These are phyloP conservation scores for Ormyrus pomaceus DNA, from an alignment of 2,888 invertebrate genomes.

Conservation along the genomic window DNA sequence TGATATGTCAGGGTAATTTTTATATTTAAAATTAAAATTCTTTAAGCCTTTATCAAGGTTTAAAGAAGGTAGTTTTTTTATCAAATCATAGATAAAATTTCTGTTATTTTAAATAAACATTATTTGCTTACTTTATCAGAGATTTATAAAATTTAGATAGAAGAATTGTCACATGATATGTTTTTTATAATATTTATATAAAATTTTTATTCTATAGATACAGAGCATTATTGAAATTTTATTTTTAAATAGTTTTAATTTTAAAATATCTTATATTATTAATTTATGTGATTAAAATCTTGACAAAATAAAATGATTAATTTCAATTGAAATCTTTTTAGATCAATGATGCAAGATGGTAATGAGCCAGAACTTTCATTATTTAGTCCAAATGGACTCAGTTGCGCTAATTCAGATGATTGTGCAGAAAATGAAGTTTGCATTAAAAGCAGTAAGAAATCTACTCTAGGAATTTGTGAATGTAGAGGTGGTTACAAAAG, in stretches of 20 bases:
- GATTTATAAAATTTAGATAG: too few species aligned
- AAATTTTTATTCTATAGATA: too few species aligned
- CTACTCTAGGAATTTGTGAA: slow-evolving; percentile 83
- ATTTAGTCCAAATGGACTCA: slow-evolving; percentile 78
- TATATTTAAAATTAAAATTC: background rate
- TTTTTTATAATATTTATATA: slow-evolving; percentile 11
- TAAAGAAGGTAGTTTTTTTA: too few species aligned
- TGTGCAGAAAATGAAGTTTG: slow-evolving; percentile 86
- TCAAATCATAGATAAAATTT: too few species aligned
- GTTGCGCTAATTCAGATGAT: slow-evolving; percentile 77
- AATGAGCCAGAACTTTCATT: slow-evolving; percentile 66
- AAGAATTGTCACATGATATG: background rate
- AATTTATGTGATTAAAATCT: too few species aligned
- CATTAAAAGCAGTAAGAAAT: slow-evolving; percentile 77
- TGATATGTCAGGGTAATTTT: slow-evolving; percentile 63
- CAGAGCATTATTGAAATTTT: too few species aligned
- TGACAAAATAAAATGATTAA: too few species aligned
- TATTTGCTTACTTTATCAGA: too few species aligned
- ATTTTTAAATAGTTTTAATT: too few species aligned
- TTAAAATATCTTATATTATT: too few species aligned
- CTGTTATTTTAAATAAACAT: too few species aligned
- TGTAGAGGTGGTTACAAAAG: slow-evolving; percentile 82
- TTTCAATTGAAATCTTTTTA: slow-evolving; percentile 54
- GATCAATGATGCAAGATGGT: slow-evolving; percentile 64
- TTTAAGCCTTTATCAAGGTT: too few species aligned